Conservation (phyloP, 2,113 vertebrate genomes). For the Leucoraja erinaceus region DNA sequence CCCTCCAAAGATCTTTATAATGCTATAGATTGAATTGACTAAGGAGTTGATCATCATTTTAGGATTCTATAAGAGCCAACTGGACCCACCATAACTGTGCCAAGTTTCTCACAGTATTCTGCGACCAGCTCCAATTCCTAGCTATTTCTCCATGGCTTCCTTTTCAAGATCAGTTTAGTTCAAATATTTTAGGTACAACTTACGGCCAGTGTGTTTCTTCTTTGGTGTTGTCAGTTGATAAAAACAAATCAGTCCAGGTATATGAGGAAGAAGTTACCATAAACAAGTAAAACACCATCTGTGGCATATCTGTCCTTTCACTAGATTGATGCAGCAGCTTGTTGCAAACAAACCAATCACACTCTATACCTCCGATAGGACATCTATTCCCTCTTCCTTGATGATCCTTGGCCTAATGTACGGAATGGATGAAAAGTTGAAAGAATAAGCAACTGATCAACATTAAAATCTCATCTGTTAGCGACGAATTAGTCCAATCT, state of each 20-base stretch:
- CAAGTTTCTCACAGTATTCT: too few species aligned
- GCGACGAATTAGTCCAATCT: background rate
- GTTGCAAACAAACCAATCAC: background rate
- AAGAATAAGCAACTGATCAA: background rate
- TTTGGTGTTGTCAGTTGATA: background rate
- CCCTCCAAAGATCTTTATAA: background rate
- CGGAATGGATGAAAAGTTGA: slow-evolving; percentile 9
- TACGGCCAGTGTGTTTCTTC: background rate
- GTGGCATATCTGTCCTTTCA: background rate
- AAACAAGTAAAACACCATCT: background rate
- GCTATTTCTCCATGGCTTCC: too few species aligned
- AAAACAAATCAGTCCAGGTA: background rate
- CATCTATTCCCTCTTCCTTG: background rate
- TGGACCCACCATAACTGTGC: too few species aligned
- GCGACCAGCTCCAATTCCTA: too few species aligned
- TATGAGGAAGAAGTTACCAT: background rate
- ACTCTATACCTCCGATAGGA: background rate
- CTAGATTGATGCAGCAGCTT: background rate
- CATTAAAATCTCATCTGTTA: background rate
- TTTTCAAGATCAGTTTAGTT: background rate
- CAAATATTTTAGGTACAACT: background rate
- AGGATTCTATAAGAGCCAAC: too few species aligned
- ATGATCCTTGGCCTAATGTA: background rate
- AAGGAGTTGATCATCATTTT: background rate
- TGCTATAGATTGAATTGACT: background rate